phyloP scores from a whole-genome alignment of 2,888 invertebrate genomes.

The Catocala nupta region DNA sequence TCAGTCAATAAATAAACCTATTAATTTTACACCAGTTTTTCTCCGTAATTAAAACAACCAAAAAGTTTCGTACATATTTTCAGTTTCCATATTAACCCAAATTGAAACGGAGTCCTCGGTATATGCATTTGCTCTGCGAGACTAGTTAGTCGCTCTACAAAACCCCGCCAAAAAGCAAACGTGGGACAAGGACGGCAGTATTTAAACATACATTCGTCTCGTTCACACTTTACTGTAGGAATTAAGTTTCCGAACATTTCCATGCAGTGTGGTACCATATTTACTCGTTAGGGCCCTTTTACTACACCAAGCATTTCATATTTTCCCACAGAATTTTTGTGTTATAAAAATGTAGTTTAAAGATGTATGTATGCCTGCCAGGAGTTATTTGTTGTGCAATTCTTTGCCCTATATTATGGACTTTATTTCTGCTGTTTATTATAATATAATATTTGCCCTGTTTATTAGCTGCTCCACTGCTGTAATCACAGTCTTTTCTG shows the following conservation, averaged over 20 bases:
- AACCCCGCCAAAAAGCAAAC: constrained; percentile 33
- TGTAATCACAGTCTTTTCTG: too few relatives aligned
- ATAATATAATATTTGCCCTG: too few relatives aligned
- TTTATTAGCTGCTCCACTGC: too few relatives aligned
- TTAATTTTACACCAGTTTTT: background rate
- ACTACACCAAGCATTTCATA: constrained; percentile 36
- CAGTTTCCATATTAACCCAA: constrained; percentile 11
- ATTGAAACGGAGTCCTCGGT: constrained; percentile 32
- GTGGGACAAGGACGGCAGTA: constrained; percentile 20
- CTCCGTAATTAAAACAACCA: background rate
- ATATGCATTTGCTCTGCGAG: constrained; percentile 34
- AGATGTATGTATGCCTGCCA: background rate
- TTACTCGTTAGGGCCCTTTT: constrained; percentile 50
- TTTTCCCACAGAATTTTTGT: constrained; percentile 37
- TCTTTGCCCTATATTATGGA: too few relatives aligned
- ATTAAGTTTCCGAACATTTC: constrained; percentile 19
- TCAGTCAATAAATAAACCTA: too few relatives aligned
- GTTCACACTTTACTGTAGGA: constrained; percentile 9
- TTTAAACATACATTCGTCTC: constrained; percentile 23
- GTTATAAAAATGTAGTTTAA: constrained; percentile 35
- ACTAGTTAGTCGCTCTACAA: constrained; percentile 39
- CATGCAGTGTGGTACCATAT: constrained; percentile 31
- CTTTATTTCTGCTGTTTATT: too few relatives aligned
- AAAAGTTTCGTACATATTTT: background rate
- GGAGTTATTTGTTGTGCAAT: too few relatives aligned